Evolutionary conservation across 2,113 vertebrate genomes (phyloP).

Genomic region (Xiphorhynchus elegans): DNA sequence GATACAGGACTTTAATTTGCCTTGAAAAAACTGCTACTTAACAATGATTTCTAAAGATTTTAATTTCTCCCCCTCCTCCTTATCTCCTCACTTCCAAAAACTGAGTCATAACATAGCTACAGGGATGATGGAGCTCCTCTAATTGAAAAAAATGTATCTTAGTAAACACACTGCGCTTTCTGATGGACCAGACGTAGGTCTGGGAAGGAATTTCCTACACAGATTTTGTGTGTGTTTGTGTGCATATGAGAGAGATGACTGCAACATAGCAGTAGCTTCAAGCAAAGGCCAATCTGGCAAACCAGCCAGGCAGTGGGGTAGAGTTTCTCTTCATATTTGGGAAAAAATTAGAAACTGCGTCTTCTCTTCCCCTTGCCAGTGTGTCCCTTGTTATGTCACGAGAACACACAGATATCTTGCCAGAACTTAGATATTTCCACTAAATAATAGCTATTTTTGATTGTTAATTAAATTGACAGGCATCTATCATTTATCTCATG

Average conservation of each 20-base stretch:
- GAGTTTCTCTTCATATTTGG: background rate
- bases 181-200: background rate
- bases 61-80: fast-evolving
- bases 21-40: background rate
- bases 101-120: background rate
- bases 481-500: background rate
- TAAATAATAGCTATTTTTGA: background rate
- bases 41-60: background rate
- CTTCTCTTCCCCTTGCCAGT: background rate
- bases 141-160: background rate
- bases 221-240: background rate
- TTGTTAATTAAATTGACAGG: background rate
- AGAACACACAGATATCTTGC: background rate
- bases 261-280: background rate
- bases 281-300: background rate
- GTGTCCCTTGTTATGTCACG: background rate
- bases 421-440: background rate
- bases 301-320: fast-evolving
- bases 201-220: background rate
- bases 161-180: background rate
- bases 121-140: background rate
- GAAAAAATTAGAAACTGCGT: background rate
- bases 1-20: background rate
- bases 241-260: fast-evolving
- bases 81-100: background rate